These are phyloP conservation scores for Lacanobia oleracea DNA, from an alignment of 2,888 invertebrate species.

Conservation along the genomic window DNA sequence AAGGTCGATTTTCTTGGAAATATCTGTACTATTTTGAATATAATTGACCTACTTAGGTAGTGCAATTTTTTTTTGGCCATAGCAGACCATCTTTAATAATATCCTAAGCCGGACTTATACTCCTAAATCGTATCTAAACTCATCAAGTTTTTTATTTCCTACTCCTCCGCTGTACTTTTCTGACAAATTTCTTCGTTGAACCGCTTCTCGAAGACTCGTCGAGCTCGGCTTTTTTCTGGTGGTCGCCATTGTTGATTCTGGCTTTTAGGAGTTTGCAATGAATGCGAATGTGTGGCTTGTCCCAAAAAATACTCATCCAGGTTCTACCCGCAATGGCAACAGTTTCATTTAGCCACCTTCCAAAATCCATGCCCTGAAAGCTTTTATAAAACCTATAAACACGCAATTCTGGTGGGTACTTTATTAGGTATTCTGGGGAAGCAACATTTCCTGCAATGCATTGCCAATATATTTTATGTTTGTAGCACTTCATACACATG, in stretches of 20 bases:
- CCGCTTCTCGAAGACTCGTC: too few relatives aligned
- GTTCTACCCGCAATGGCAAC: not conserved
- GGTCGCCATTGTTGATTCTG: too few relatives aligned
- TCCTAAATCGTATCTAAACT: too few relatives aligned
- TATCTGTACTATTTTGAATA: not conserved
- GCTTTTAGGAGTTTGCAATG: too few relatives aligned
- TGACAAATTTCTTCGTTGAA: too few relatives aligned
- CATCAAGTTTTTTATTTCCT: too few relatives aligned
- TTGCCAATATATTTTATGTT: conserved; percentile 8
- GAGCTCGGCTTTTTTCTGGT: too few relatives aligned
- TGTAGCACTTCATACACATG: conserved; percentile 14
- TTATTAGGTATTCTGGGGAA: conserved; percentile 12
- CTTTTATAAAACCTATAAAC: not conserved
- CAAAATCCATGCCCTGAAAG: not conserved
- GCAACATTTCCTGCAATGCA: conserved; percentile 2
- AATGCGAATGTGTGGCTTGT: too few relatives aligned
- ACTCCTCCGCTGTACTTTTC: too few relatives aligned
- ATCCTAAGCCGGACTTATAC: not conserved
- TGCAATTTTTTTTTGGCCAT: not conserved
- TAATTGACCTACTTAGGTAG: not conserved
- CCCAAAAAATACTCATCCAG: not conserved
- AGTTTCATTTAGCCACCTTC: not conserved
- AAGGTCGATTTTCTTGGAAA: not conserved
- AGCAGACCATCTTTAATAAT: not conserved
- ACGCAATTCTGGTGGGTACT: not conserved